Conservation (phyloP, 2,113 vertebrate species). For the Myrmophylax atrothorax region DNA sequence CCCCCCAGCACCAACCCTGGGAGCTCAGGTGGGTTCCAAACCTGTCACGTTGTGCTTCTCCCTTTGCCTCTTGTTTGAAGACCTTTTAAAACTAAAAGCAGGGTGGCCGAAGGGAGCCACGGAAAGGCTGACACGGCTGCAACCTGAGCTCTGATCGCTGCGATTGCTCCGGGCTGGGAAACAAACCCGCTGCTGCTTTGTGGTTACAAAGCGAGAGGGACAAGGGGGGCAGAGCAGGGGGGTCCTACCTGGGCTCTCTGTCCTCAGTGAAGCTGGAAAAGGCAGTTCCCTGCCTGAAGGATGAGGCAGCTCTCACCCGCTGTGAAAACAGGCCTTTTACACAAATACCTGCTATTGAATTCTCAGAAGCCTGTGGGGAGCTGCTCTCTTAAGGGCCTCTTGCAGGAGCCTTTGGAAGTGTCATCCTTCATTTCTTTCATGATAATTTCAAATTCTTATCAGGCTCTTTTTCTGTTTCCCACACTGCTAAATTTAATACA, state of each 20-base stretch:
- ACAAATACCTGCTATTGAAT: not conserved
- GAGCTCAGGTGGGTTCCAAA: slow-evolving; percentile 7
- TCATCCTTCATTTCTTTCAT: not conserved
- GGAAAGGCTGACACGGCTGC: slow-evolving; percentile 56
- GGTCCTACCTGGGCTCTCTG: slow-evolving; percentile 29
- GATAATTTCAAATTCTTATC: not conserved
- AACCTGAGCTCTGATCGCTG: slow-evolving; percentile 35
- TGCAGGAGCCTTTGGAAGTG: not conserved
- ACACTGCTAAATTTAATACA: not conserved
- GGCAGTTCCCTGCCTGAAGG: not conserved
- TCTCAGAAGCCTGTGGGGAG: not conserved
- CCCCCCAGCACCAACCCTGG: not conserved
- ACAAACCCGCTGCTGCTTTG: slow-evolving; percentile 25
- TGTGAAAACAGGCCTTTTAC: not conserved
- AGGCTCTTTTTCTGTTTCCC: not conserved
- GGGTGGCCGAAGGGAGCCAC: not conserved
- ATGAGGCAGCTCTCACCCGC: not conserved
- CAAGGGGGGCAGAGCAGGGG: slow-evolving; percentile 30
- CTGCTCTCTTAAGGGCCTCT: not conserved
- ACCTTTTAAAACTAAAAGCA: slow-evolving; percentile 40
- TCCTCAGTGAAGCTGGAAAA: not conserved
- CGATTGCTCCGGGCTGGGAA: not conserved
- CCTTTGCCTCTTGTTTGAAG: slow-evolving; percentile 45
- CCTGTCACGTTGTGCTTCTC: slow-evolving; percentile 45
- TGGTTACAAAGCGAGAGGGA: not conserved